Base-by-base conservation (phyloP, 2,888 invertebrate genomes). In the Zaprionus bogoriensis region DNA sequence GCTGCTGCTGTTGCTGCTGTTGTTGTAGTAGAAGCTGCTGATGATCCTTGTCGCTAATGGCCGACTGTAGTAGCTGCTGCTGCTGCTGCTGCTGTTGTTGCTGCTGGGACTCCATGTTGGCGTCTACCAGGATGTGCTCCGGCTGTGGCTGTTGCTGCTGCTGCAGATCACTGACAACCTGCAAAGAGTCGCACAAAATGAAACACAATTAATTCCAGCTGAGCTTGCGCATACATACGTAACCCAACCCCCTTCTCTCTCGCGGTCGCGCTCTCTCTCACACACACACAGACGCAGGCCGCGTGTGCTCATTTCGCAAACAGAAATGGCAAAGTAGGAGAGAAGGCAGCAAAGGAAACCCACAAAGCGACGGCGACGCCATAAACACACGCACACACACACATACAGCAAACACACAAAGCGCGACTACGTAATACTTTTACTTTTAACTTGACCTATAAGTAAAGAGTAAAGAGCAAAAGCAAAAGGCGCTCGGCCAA, bases 361-460 rank as follows among this genome's bases (percentile, higher is more conserved):
- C 41, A 25, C 17, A 36, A 36, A 36, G n/a, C n/a, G n/a, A n/a
- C n/a, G n/a, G n/a, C n/a, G n/a, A n/a, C 38, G 39, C 41, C 27
- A 30, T 12, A 30, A 17, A 39, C 54, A 53, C n/a, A 25, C 25
- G 22, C 23, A 41, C 51, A 51, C 14, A 27, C 38, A 58, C 50
- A 51, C 23, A 19, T 22, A 25, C 20, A n/a, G n/a, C 45, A 41
- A 47, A 23, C 28, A 47, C 17, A 55, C 22, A 42, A 39, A 67
- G 38, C 50, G 50, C 55, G 19, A 41, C 48, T 45, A 45, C 46
- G 39, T 58, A 65, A 65, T 71, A 82, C 87, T 82, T 82, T 82
- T 82, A 82, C 82, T 82, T 82, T 82, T 87, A 82, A 82, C 87
- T 87, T 82, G 82, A 82, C 82, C 82, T 84, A 82, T 84, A 82